Percentiles rank a stretch among this genome's conserved stretches.
Evolutionary conservation across 2,888 invertebrate species (phyloP).

Genomic region (Tetropium fuscum): DNA sequence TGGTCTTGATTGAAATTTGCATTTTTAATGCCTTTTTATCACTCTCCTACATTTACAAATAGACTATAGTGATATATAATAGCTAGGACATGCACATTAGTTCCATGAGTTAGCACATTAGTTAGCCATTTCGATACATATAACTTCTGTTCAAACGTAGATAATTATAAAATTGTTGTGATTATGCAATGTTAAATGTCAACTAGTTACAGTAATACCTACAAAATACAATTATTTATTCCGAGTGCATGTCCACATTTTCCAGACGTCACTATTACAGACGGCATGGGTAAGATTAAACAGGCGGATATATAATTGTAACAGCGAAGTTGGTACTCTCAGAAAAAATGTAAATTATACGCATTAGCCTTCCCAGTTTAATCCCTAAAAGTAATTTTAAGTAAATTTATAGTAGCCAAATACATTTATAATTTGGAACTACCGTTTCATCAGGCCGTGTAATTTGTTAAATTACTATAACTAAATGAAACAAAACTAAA

Average conservation of each 20-base stretch:
- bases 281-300: constrained; percentile 11
- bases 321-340: not conserved
- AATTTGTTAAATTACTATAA: constrained; percentile 45
- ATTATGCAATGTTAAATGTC: no score
- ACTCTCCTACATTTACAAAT: no score
- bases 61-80: no score
- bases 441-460: constrained; percentile 40
- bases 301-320: constrained; percentile 24
- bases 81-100: no score
- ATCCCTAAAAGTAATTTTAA: constrained; percentile 35
- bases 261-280: not conserved
- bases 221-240: not conserved
- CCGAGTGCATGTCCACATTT: not conserved
- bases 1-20: no score
- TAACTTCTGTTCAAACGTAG: no score
- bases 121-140: no score
- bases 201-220: no score
- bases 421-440: constrained; percentile 44
- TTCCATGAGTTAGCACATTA: no score
- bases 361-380: constrained; percentile 28
- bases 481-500: constrained; percentile 49
- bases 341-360: constrained; percentile 23
- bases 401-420: constrained; percentile 42
- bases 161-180: no score
- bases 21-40: no score